A percentile compares a stretch with the other conserved stretches of the same genome.
phyloP scores from a whole-genome alignment of 2,113 vertebrate genomes.

The Sander lucioperca region DNA sequence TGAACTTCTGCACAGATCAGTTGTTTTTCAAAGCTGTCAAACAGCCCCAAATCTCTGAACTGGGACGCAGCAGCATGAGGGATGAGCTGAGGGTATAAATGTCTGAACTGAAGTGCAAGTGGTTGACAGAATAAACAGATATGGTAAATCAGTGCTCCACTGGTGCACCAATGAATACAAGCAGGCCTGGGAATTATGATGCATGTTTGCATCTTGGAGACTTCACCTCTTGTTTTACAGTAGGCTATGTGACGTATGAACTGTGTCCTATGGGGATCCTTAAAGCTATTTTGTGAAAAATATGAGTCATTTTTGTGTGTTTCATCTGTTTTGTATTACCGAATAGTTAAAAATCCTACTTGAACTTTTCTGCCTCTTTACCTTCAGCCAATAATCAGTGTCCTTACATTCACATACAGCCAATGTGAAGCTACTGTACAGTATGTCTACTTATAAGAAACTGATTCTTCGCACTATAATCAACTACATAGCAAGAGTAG shows the following conservation, averaged over 20 bases:
- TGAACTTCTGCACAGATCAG: conserved; percentile 35
- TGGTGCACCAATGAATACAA: conserved; percentile 7
- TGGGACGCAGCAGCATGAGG: conserved; percentile 21
- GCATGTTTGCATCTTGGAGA: conserved; percentile 16
- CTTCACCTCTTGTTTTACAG: neutral
- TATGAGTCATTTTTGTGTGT: neutral
- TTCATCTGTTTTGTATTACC: neutral
- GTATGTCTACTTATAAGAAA: neutral
- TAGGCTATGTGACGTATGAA: conserved; percentile 8
- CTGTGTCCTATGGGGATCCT: neutral
- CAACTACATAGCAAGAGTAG: neutral
- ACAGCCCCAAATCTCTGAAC: conserved; percentile 45
- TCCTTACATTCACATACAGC: neutral
- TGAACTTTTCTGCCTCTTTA: neutral
- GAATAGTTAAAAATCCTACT: neutral
- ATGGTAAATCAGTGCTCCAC: conserved; percentile 37
- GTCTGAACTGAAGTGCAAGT: conserved; percentile 44
- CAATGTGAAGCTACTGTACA: neutral
- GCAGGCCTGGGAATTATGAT: conserved; percentile 15
- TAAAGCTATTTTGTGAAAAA: conserved; percentile 6
- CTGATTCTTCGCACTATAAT: neutral
- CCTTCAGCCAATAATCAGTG: neutral
- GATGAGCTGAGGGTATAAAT: conserved; percentile 33
- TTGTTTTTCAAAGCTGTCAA: conserved; percentile 55
- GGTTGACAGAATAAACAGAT: conserved; percentile 56